Base-by-base conservation (phyloP, 2,797 vertebrate genomes). In the Ctenosaura bakeri region DNA sequence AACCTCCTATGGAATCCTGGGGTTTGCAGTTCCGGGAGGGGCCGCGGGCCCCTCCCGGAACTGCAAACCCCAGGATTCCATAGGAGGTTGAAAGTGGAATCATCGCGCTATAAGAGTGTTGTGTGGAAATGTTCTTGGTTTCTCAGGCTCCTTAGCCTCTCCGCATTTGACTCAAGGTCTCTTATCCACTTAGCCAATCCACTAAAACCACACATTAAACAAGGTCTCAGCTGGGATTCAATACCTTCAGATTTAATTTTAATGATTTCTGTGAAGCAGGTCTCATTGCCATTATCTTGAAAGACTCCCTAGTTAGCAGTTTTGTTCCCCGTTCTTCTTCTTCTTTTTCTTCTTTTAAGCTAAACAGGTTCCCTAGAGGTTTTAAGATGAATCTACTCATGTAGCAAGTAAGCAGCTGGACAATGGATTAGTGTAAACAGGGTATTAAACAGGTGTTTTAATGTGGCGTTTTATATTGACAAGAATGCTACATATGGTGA, bases 391-490 rank as follows among this genome's bases (percentile, higher is more conserved):
- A 71, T n/a, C 38, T 77, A 77, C 38, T 20, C 50, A 81, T 80
- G 52, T 64, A 76, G 50, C 29, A 50, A 87, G n/a, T 32, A 87
- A 87, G 59, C 82, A 87, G 76, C 83, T 76, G 62, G 88, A n/a
- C 14, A 83, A 1, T 42, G 76, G 90, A 66, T 52, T 89, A 29
- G 10, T 2, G 62, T 77, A 38, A 90, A 93, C 56, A 93, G 89
- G 85, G 2, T 38, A 90, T 90, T 88, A 69, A 74, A 32, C 80
- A 85, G 90, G 74, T 87, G 2, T 69, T 42, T 83, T 90, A 76
- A 90, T 79, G 73, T 29, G 52, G 26, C 9, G 8, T 92, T 95
- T 84, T 86, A 85, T 62, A 89, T 85, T 93, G 87, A 73, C 12
- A 76, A 85, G 84, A 88, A 85, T 83, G 85, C 82, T 90, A 83